Percentiles rank a stretch among this genome's conserved stretches.
Evolutionary conservation across 2,888 invertebrate genomes (phyloP).

Genomic region (Rotaria magnacalcarata): DNA sequence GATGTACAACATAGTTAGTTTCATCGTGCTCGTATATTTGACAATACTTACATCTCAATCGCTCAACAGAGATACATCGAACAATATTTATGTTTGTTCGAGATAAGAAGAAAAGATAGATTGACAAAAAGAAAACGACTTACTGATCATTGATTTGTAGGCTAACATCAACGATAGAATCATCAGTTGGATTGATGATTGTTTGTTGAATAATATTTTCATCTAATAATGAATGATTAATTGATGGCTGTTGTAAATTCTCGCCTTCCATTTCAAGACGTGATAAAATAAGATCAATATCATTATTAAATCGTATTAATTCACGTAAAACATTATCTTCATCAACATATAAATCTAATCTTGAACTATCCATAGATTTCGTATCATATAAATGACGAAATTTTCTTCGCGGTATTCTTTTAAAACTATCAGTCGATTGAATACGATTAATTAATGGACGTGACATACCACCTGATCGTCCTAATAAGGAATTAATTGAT

Average conservation of each 20-base stretch:
- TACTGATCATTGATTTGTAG: neutral
- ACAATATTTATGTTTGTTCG: neutral
- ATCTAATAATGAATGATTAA: neutral
- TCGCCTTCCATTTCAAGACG: conserved; percentile 37
- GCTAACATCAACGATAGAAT: neutral
- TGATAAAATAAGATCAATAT: conserved; percentile 33
- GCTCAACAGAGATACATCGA: neutral
- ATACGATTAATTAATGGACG: neutral
- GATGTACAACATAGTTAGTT: neutral
- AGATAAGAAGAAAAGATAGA: too few species aligned
- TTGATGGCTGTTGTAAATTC: neutral
- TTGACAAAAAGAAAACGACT: neutral
- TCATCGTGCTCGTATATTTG: neutral
- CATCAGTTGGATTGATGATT: neutral
- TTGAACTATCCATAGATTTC: neutral
- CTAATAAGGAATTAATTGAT: neutral
- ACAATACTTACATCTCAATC: neutral
- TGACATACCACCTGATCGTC: too few species aligned
- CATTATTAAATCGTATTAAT: conserved; percentile 34
- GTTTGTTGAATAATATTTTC: neutral
- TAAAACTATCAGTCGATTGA: neutral
- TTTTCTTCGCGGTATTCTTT: neutral
- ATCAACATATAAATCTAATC: neutral
- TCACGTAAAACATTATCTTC: conserved; percentile 34
- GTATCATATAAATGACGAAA: neutral